These are phyloP conservation scores for Dipodomys spectabilis DNA, from an alignment of 2,113 vertebrate species.

Conservation along the genomic window DNA sequence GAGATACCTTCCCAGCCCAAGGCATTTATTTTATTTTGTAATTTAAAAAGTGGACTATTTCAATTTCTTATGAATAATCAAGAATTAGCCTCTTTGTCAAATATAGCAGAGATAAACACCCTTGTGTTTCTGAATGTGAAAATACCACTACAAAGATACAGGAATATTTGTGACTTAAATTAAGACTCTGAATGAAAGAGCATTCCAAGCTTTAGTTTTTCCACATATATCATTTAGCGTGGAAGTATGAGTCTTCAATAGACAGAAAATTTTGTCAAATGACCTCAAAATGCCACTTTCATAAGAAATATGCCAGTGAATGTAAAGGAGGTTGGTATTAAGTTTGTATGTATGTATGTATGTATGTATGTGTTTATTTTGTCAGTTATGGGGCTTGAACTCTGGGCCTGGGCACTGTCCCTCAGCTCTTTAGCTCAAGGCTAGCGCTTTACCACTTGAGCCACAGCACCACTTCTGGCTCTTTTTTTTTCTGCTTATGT, in stretches of 20 bases:
- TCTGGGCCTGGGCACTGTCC: too few species aligned
- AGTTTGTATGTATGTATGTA: conserved; percentile 17
- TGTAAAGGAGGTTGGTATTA: conserved; percentile 53
- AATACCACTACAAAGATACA: not conserved
- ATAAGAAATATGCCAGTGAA: not conserved
- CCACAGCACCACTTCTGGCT: too few species aligned
- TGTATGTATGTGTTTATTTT: too few species aligned
- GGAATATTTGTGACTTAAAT: not conserved
- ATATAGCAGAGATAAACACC: conserved; percentile 36
- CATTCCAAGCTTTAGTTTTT: not conserved
- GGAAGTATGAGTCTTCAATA: not conserved
- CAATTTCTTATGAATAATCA: conserved; percentile 38
- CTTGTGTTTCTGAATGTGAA: conserved; percentile 19
- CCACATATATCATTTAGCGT: not conserved
- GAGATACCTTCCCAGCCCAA: not conserved
- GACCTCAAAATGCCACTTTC: conserved; percentile 42
- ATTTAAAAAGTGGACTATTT: conserved; percentile 6
- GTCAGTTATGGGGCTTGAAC: too few species aligned
- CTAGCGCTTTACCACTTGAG: too few species aligned
- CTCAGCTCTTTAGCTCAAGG: too few species aligned
- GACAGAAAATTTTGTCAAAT: not conserved
- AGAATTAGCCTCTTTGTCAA: conserved; percentile 6
- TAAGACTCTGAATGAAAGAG: not conserved
- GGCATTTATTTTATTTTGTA: not conserved
- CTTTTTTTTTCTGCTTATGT: too few species aligned